Conservation (phyloP, 2,797 vertebrate genomes). For the Acipenser ruthenus region DNA sequence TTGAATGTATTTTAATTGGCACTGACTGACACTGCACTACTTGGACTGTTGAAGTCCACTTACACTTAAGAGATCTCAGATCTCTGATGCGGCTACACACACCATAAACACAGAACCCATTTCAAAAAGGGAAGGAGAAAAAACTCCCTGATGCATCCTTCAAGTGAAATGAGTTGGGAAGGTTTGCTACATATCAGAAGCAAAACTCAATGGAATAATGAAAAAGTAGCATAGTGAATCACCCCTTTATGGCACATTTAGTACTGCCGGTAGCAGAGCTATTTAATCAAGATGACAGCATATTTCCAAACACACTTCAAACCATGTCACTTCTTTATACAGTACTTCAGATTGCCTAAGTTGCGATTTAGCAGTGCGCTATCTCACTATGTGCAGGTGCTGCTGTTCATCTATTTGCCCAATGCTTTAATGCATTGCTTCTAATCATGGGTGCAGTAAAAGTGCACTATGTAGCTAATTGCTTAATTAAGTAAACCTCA, state of each 20-base stretch:
- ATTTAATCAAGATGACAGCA: neutral
- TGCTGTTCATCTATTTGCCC: no score
- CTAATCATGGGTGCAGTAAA: no score
- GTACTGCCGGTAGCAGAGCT: neutral
- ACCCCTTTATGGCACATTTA: neutral
- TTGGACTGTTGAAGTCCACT: no score
- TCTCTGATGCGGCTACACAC: no score
- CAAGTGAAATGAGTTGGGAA: neutral
- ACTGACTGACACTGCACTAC: no score
- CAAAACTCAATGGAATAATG: neutral
- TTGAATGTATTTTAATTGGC: no score
- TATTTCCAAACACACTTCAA: neutral
- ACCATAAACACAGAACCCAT: no score
- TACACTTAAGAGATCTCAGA: no score
- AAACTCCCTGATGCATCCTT: neutral
- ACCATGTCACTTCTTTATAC: neutral
- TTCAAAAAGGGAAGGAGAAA: neutral
- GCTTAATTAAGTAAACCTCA: no score
- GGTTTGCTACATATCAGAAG: neutral
- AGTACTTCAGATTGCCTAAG: neutral
- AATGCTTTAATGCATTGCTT: no score
- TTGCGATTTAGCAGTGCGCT: neutral
- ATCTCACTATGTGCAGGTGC: neutral
- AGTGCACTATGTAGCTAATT: no score
- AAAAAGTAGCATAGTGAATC: neutral